Evolutionary conservation across 2,888 invertebrate species (phyloP), one percentile per base, ranked within the genome.

Genomic region (Leuctra nigra): DNA sequence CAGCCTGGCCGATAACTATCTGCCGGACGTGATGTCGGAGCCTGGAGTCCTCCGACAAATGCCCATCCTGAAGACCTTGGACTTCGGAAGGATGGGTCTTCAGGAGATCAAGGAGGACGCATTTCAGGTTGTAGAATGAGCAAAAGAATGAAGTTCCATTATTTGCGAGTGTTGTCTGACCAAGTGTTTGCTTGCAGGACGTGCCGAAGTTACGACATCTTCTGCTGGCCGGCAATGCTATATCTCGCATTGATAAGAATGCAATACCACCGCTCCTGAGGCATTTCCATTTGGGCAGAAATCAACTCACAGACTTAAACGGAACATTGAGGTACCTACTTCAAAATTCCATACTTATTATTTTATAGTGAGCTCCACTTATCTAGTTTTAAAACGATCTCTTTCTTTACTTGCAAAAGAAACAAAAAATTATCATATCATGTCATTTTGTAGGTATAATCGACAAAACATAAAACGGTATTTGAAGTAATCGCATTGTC

Each of bases 1-100:
- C 67, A 88, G 89, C 68, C 73, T 93, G 61, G 85, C 88, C 9
- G 88, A 90, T 73, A 92, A 92, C 72, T 77, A 80, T 53, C 74
- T 93, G 61, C 76, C 80, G 35, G 81, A 83, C 64, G 81, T 92
- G 72, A 92, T 92, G 3, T 79, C 83, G 16, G 23, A n/a, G 24
- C 54, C 54, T 48, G 82, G 87, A 62, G 81, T 90, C 46, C 76
- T 90, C 58, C 79, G 82, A 53, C 84, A 87, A 66, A 77, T 91
- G 72, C 86, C 89, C 1, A 81, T 84, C 63, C 78, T 94, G 57
- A 82, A 83, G 67, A 87, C 87, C 1, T 75, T 95, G 59, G 91
- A 92, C 71, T 75, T 96, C 58, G 87, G 87, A 63, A 79, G 91
- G 62, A 89, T 91, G 67, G 82, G 81, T 63, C 85, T 96, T 63